Evolutionary conservation across 2,888 invertebrate species (phyloP).

Genomic region (Serrognathus titanus): DNA sequence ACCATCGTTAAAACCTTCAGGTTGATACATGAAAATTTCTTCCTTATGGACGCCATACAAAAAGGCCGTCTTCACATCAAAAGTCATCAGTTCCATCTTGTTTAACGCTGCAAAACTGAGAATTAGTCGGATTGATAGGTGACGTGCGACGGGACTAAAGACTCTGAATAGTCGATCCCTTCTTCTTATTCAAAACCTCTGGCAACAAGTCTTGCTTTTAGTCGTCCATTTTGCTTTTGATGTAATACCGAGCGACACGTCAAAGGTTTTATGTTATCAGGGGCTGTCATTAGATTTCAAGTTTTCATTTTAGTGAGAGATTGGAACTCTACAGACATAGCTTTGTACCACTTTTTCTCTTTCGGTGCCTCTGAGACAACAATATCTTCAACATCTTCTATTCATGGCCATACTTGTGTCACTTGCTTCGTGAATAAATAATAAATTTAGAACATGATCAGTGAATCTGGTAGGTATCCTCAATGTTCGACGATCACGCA

Average conservation of each 20-base stretch:
- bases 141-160: conserved; percentile 32
- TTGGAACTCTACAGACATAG: too few species aligned
- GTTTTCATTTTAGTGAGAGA: too few species aligned
- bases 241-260: conserved; percentile 25
- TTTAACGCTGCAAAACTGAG: conserved; percentile 27
- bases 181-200: conserved; percentile 29
- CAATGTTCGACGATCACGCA: too few species aligned
- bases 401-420: too few species aligned
- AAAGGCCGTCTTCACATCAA: conserved; percentile 24
- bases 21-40: conserved; percentile 3
- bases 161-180: conserved; percentile 30
- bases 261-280: too few species aligned
- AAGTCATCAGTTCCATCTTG: conserved; percentile 15
- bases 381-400: too few species aligned
- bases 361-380: too few species aligned
- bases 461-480: too few species aligned
- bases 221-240: conserved; percentile 25
- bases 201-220: conserved; percentile 30
- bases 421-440: too few species aligned
- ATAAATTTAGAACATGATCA: too few species aligned
- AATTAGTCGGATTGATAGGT: conserved; percentile 27
- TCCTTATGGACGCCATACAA: conserved; percentile 3
- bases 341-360: too few species aligned
- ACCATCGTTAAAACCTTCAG: conserved; percentile 3
- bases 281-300: too few species aligned